A percentile compares a stretch with the other conserved stretches of the same genome.
These are phyloP conservation scores for Sebastes dallii DNA, from an alignment of 2,797 vertebrate species.

Conservation along the genomic window DNA sequence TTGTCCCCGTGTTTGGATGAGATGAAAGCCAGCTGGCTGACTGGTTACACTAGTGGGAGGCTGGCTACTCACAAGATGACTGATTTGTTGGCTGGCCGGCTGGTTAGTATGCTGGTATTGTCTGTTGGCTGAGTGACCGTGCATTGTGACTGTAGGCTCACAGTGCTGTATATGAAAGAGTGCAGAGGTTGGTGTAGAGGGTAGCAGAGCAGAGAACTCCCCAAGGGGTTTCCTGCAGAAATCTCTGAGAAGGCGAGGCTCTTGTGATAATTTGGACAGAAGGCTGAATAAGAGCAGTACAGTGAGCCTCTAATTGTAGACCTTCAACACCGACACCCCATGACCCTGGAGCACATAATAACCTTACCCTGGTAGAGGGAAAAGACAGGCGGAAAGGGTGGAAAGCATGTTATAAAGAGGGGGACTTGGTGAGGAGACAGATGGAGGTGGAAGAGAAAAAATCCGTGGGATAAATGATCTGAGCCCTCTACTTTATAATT, in stretches of 20 bases:
- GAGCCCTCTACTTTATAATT: slow-evolving; percentile 11
- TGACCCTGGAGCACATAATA: neutral
- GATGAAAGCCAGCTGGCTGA: slow-evolving; percentile 16
- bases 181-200: neutral
- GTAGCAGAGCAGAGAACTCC: slow-evolving; percentile 4
- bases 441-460: neutral
- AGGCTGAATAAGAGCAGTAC: neutral
- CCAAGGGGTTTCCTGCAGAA: slow-evolving; percentile 11
- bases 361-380: neutral
- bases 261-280: neutral
- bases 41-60: neutral
- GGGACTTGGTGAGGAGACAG: neutral
- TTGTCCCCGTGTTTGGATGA: neutral
- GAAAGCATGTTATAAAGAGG: neutral
- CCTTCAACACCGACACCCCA: slow-evolving; percentile 6
- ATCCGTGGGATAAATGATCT: neutral
- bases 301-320: neutral
- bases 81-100: slow-evolving; percentile 5
- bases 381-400: neutral
- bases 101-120: neutral
- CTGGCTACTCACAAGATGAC: neutral
- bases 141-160: neutral
- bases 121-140: neutral
- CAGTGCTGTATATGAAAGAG: neutral
- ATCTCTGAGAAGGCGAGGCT: neutral